Conservation (phyloP, 2,888 invertebrate genomes). For the Abrostola tripartita region DNA sequence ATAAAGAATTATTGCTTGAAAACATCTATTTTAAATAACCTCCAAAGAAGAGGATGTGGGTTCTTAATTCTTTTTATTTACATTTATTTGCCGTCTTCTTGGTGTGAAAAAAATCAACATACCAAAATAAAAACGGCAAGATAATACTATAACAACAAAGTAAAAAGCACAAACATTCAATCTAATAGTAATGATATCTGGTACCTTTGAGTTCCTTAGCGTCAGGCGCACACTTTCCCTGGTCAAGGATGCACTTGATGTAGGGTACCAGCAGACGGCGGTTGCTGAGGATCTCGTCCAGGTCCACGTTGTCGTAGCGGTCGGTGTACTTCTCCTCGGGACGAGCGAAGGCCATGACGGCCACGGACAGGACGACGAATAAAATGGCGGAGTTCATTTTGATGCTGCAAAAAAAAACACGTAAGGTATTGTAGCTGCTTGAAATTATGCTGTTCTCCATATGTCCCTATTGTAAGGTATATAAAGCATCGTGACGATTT, state of each 20-base stretch:
- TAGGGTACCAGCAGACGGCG: conserved; percentile 90
- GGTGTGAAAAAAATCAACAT: too few relatives aligned
- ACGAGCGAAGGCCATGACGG: conserved; percentile 60
- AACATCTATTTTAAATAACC: too few relatives aligned
- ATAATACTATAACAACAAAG: background rate
- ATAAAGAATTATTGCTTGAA: too few relatives aligned
- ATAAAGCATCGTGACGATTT: too few relatives aligned
- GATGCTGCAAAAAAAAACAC: conserved; percentile 23
- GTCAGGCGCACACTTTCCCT: conserved; percentile 90
- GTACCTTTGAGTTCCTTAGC: conserved; percentile 91
- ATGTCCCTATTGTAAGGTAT: too few relatives aligned
- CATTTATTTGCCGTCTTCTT: too few relatives aligned
- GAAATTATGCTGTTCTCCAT: too few relatives aligned
- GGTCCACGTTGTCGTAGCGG: conserved; percentile 90
- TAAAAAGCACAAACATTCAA: background rate
- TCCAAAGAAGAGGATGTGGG: too few relatives aligned
- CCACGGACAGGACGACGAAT: conserved; percentile 62
- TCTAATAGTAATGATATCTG: conserved; percentile 9
- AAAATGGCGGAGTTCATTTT: conserved; percentile 61
- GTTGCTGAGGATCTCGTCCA: conserved; percentile 90
- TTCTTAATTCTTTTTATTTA: too few relatives aligned
- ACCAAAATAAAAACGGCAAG: background rate
- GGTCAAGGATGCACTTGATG: conserved; percentile 89
- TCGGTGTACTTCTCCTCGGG: conserved; percentile 84
- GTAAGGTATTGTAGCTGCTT: background rate